Conservation (phyloP, 2,888 invertebrate species). For the Balanococcus diminutus region DNA sequence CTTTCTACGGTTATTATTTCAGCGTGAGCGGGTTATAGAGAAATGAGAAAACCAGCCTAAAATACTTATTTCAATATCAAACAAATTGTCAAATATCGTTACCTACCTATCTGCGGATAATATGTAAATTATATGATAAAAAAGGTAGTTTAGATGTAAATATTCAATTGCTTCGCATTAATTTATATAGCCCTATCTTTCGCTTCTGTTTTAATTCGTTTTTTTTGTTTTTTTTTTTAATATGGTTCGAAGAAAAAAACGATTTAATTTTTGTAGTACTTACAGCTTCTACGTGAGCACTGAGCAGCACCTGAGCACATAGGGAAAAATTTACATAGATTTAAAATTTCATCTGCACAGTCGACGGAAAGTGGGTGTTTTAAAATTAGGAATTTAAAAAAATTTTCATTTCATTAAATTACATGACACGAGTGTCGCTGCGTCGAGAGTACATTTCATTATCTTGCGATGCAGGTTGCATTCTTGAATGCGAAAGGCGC, state of each 20-base stretch:
- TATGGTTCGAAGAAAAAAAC: background rate
- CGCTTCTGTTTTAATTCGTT: too few relatives aligned
- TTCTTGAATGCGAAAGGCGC: background rate
- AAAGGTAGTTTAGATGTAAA: background rate
- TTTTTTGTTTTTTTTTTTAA: background rate
- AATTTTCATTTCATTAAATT: background rate
- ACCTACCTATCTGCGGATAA: background rate
- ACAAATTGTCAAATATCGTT: constrained; percentile 11
- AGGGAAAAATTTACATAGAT: background rate
- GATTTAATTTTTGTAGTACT: background rate
- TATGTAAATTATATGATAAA: constrained; percentile 14
- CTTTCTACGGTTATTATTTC: background rate
- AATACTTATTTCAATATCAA: constrained; percentile 21
- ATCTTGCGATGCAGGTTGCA: background rate
- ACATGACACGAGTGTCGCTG: background rate
- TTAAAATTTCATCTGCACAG: background rate
- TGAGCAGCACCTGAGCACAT: background rate
- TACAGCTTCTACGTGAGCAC: too few relatives aligned
- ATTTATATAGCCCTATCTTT: constrained; percentile 24
- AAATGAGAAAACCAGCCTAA: background rate
- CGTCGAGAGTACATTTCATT: background rate
- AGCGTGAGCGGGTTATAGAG: background rate
- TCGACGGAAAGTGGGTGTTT: too few relatives aligned
- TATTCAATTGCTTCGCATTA: constrained; percentile 15
- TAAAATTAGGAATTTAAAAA: background rate